These are phyloP conservation scores for Dryococelus australis DNA, from an alignment of 2,888 invertebrate genomes.

Conservation along the genomic window DNA sequence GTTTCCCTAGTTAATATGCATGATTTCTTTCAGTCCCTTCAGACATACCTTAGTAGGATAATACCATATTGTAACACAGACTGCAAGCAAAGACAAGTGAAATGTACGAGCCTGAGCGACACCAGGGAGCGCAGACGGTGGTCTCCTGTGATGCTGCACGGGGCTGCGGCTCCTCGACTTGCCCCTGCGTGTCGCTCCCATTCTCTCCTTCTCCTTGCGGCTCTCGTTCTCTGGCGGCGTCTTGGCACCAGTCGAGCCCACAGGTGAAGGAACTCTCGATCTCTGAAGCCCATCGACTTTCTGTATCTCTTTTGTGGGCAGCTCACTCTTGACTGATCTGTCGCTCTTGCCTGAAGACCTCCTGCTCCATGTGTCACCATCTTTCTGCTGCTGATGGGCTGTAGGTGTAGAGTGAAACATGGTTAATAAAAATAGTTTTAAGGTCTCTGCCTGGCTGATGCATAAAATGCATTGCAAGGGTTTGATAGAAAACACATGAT, in stretches of 20 bases:
- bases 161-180: constrained; percentile 54
- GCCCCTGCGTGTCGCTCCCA: constrained; percentile 52
- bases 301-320: constrained; percentile 57
- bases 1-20: too few relatives aligned
- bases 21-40: too few relatives aligned
- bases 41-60: too few relatives aligned
- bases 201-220: constrained; percentile 49
- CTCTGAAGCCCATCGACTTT: constrained; percentile 44
- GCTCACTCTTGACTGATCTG: constrained; percentile 52
- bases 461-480: too few relatives aligned
- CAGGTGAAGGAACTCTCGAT: background rate
- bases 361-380: constrained; percentile 58
- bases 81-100: too few relatives aligned
- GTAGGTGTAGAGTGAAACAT: constrained; percentile 43
- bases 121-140: constrained; percentile 21
- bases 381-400: constrained; percentile 57
- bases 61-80: too few relatives aligned
- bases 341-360: constrained; percentile 39
- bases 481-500: too few relatives aligned
- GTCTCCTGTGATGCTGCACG: constrained; percentile 40
- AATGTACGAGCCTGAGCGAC: constrained; percentile 29
- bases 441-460: too few relatives aligned
- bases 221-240: constrained; percentile 39
- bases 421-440: too few relatives aligned
- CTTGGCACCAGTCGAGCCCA: background rate